Conservation (phyloP, 2,113 vertebrate genomes). For the Muntiacus muntjak region DNA sequence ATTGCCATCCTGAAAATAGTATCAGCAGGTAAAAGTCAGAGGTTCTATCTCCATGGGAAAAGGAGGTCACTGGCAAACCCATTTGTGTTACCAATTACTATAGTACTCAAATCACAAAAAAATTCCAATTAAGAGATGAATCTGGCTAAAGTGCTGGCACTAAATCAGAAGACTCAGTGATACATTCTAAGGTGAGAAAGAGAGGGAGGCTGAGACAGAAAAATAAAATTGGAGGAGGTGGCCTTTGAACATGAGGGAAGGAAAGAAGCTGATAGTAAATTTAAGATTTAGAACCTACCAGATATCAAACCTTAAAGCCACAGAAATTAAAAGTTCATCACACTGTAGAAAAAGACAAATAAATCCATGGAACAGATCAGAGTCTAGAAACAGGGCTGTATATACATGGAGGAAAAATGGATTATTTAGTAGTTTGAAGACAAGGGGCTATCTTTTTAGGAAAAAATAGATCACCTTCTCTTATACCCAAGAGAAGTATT, state of each 20-base stretch:
- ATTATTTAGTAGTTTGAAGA: not conserved
- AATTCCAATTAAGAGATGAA: not conserved
- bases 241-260: not conserved
- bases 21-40: not conserved
- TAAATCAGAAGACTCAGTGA: not conserved
- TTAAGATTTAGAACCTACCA: not conserved
- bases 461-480: not conserved
- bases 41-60: not conserved
- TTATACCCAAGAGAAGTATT: not conserved
- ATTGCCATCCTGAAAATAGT: not conserved
- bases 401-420: not conserved
- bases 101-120: not conserved
- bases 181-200: not conserved
- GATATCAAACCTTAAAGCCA: not conserved
- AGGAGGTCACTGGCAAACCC: not conserved
- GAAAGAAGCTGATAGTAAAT: not conserved
- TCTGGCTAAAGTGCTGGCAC: not conserved
- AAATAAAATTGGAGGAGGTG: not conserved
- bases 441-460: not conserved
- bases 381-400: not conserved
- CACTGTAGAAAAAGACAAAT: not conserved
- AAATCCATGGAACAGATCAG: not conserved
- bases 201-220: not conserved
- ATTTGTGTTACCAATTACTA: not conserved
- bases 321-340: not conserved